Evolutionary conservation across 2,797 vertebrate species (phyloP).

Genomic region (Rhynchonycteris naso): DNA sequence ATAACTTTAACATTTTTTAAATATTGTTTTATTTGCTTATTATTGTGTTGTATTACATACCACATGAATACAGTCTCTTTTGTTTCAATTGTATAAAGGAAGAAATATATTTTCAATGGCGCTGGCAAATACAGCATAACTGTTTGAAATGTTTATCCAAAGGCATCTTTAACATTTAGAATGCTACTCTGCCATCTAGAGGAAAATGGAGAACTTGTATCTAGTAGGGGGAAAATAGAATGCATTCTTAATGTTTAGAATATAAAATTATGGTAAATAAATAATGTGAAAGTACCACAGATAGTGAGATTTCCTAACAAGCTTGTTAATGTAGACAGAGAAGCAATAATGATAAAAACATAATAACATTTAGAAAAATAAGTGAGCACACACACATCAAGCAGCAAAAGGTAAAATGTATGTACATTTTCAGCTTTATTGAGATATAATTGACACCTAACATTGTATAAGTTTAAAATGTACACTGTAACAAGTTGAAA

Average conservation of each 20-base stretch:
- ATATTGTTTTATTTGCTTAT: background rate
- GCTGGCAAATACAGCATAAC: background rate
- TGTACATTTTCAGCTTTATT: background rate
- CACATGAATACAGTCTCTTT: background rate
- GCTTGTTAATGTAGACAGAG: background rate
- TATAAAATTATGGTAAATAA: background rate
- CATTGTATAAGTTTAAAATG: background rate
- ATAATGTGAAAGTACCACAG: background rate
- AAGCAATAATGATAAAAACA: background rate
- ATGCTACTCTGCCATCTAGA: conserved; percentile 84
- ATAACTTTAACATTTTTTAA: background rate
- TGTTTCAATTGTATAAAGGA: background rate
- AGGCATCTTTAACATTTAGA: conserved; percentile 62
- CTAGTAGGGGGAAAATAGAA: background rate
- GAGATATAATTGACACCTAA: background rate
- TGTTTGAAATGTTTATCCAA: conserved; percentile 17
- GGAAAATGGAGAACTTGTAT: conserved; percentile 63
- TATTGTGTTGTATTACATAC: background rate
- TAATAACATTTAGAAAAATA: background rate
- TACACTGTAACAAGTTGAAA: background rate
- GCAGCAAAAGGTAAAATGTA: background rate
- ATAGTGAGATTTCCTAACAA: background rate
- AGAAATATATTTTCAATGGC: background rate
- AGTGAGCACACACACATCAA: background rate
- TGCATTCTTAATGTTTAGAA: background rate